Base-by-base conservation (phyloP, 2,888 invertebrate genomes). In the Dioctria linearis region DNA sequence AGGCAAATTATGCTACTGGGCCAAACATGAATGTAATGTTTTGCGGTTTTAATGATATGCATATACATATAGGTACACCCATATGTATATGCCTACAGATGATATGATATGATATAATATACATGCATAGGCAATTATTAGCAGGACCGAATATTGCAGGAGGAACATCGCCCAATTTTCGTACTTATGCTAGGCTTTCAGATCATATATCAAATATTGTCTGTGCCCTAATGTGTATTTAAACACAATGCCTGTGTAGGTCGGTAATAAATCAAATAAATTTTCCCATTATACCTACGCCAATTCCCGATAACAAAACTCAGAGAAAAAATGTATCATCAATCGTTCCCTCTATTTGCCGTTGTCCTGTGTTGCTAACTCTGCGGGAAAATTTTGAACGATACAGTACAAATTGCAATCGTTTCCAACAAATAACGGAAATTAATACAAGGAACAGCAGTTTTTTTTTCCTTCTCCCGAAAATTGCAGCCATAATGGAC, bases 211-310 rank as follows among this genome's bases (percentile, higher is more conserved):
- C 67, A 67, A 66, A 79, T 79, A 81, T 78, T 78, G 79, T 73
- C 78, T 81, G 66, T 42, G 57, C 69, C 59, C 79, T 81, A 79
- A 81, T 81, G 73, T 73, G 79, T 73, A 81, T 81, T 81, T 73
- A 78, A 81, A 81, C 63, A 73, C 49, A 37, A 73, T 67, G 67
- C 46, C 67, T 66, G 57, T 67, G 67, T 67, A 67, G 67, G 49
- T 25, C 25, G 25, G 9, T 46, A 42, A 67, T 67, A 67, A 67
- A 67, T 67, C 67, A 67, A 67, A 67, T 67, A 67, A 67, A 67
- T 67, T 67, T 67, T 67, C 67, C 46, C 67, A 67, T 67, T 67
- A 67, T 9, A 46, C 25, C 25, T 25, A 25, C 46, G 13, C 42
- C 25, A 67, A 67, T 5, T 43, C 67, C 4, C 46, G 67, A 67